Conservation (phyloP, 2,113 vertebrate genomes). For the Urocynchramus pylzowi region DNA sequence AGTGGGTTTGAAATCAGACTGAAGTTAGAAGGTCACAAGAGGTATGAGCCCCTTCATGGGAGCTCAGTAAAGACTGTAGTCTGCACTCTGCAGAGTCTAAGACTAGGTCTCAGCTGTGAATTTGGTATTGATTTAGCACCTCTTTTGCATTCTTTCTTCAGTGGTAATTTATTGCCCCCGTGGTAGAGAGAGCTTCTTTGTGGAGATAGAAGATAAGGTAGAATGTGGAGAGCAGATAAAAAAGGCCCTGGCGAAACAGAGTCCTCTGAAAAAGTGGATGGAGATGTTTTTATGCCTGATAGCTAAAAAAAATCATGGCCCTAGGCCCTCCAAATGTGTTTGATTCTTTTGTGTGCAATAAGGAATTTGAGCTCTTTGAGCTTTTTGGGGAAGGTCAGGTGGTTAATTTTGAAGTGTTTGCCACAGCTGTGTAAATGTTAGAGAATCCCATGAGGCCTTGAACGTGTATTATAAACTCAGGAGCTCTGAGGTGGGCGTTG, state of each 20-base stretch:
- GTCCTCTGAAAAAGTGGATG: neutral
- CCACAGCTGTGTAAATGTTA: constrained; percentile 51
- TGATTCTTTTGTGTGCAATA: constrained; percentile 10
- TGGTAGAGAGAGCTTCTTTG: neutral
- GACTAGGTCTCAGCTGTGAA: neutral
- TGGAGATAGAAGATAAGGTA: neutral
- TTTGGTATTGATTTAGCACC: neutral
- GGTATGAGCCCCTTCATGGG: neutral
- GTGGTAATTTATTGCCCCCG: neutral
- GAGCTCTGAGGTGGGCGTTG: neutral
- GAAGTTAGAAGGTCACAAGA: neutral
- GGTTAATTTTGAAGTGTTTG: constrained; percentile 21
- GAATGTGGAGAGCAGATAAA: neutral
- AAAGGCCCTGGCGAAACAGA: neutral
- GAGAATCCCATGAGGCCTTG: neutral
- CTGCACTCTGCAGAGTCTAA: neutral
- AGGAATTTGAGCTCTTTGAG: constrained; percentile 12
- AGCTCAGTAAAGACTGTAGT: neutral
- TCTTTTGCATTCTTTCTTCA: neutral
- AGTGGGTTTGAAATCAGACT: neutral
- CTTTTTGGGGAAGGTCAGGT: constrained; percentile 9
- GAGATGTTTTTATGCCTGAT: neutral
- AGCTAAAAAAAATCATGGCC: neutral
- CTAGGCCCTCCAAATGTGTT: neutral
- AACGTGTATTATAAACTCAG: neutral